Conservation (phyloP, 2,113 vertebrate species). For the Mesitornis unicolor region DNA sequence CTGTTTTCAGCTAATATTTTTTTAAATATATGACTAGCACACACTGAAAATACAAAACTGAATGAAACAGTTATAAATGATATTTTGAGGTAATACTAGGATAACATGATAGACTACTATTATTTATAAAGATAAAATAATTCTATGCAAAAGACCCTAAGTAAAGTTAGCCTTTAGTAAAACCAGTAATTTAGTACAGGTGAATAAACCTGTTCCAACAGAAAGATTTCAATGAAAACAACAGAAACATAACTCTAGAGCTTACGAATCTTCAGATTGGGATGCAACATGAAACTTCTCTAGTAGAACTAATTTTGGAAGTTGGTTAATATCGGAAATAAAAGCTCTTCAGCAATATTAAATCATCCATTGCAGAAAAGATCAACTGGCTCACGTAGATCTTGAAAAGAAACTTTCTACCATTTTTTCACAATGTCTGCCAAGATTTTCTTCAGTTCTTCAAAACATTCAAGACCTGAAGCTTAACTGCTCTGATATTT, state of each 20-base stretch:
- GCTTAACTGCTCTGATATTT: background rate
- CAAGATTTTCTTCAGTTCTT: background rate
- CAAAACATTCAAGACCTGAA: background rate
- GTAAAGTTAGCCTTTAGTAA: accelerated
- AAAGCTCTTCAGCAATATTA: background rate
- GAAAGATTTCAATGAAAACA: background rate
- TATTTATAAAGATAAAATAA: background rate
- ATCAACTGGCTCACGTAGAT: background rate
- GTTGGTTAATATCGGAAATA: background rate
- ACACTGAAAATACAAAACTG: background rate
- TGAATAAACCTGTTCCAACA: background rate
- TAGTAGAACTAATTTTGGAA: background rate
- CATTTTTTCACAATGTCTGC: background rate
- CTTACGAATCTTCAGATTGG: background rate
- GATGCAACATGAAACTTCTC: background rate
- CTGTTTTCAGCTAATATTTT: background rate
- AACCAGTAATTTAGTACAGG: background rate
- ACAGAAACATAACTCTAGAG: background rate
- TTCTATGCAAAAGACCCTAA: background rate
- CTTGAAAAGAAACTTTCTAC: background rate
- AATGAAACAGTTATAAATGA: background rate
- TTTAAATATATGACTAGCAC: background rate
- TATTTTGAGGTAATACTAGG: background rate
- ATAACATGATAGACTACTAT: background rate
- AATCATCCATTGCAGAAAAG: background rate